Percentiles rank a stretch among this genome's conserved stretches.
These are phyloP conservation scores for Ophioninae sp. DNA, from an alignment of 2,888 invertebrate species.

Conservation along the genomic window DNA sequence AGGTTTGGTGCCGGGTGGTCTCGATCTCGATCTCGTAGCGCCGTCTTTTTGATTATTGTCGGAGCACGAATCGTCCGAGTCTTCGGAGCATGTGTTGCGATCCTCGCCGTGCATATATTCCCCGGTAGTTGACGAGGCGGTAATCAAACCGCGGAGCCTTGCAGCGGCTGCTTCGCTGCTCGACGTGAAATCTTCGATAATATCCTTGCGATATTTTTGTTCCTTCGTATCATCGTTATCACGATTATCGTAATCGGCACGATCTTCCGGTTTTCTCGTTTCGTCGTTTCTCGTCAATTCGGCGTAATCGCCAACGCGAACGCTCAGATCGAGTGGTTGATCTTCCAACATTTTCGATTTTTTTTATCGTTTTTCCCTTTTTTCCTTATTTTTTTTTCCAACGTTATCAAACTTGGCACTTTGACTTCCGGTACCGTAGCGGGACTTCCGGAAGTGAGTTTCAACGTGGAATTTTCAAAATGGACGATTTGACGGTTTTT, in stretches of 20 bases:
- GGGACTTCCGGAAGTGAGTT: too few species aligned
- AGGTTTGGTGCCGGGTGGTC: slow-evolving; percentile 82
- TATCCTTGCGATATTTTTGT: slow-evolving; percentile 59
- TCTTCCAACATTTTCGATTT: slow-evolving; percentile 82
- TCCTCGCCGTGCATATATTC: slow-evolving; percentile 78
- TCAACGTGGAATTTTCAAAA: too few species aligned
- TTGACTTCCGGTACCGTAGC: neutral
- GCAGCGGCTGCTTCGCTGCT: slow-evolving; percentile 80
- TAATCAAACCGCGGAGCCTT: slow-evolving; percentile 67
- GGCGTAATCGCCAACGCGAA: slow-evolving; percentile 81
- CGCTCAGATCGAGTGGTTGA: slow-evolving; percentile 90
- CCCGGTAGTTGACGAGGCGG: slow-evolving; percentile 75
- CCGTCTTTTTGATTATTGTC: slow-evolving; percentile 84
- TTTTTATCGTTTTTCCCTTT: neutral
- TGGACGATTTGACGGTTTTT: too few species aligned
- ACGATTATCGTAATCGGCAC: slow-evolving; percentile 75
- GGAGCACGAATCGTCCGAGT: slow-evolving; percentile 90
- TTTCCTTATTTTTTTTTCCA: neutral
- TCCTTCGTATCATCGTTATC: slow-evolving; percentile 38
- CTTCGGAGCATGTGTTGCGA: slow-evolving; percentile 87
- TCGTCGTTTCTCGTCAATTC: slow-evolving; percentile 74
- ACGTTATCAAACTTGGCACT: neutral
- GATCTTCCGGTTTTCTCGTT: slow-evolving; percentile 76
- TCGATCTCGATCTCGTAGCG: slow-evolving; percentile 81
- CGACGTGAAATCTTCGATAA: slow-evolving; percentile 70